Base-by-base conservation (phyloP, 2,888 invertebrate species). In the Caenorhabditis imperialis region DNA sequence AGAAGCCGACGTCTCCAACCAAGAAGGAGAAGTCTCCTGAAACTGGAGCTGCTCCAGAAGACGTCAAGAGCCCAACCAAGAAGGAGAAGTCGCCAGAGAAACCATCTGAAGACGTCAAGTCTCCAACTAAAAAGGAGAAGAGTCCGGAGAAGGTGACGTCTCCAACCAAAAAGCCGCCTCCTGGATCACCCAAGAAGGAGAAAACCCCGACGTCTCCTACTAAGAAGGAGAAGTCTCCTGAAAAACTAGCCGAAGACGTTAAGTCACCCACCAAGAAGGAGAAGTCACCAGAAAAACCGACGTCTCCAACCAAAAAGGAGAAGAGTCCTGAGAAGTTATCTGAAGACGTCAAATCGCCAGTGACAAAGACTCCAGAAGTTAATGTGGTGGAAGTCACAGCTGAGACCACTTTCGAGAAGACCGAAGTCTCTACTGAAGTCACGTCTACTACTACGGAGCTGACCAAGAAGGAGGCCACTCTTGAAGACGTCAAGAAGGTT, bases 211-310 rank as follows among this genome's bases (percentile, higher is more conserved):
- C 73, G 8, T 61, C 62, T 12, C 71, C 71, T 16, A 61, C 55
- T 3, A 73, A 73, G 45, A 73, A 73, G 48, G 60, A 45, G 33
- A 57, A 51, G 27, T 55, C 60, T 1, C 65, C 65, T 6, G 57
- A 67, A 20, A 69, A 69, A 25, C 7, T 38, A 6, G n/a, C 45
- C 37, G 60, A 69, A 38, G 37, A 35, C 0, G 22, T 22, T 14
- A 50, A 48, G 25, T 65, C 65, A 18, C 73, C 73, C 20, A 62
- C 57, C 3, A 65, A 71, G 25, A 72, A 71, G 44, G 57, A 48
- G 27, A 57, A 62, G 48, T 30, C 47, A 7, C 62, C 71, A 42
- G 53, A 37, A 40, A 40, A 7, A 33, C 30, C 48, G 23, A 61
- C 22, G 16, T 54, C 57, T 7, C 50, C 48, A 37, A 37, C 50